Conservation (phyloP, 2,888 invertebrate species). For the Lithodes maja region DNA sequence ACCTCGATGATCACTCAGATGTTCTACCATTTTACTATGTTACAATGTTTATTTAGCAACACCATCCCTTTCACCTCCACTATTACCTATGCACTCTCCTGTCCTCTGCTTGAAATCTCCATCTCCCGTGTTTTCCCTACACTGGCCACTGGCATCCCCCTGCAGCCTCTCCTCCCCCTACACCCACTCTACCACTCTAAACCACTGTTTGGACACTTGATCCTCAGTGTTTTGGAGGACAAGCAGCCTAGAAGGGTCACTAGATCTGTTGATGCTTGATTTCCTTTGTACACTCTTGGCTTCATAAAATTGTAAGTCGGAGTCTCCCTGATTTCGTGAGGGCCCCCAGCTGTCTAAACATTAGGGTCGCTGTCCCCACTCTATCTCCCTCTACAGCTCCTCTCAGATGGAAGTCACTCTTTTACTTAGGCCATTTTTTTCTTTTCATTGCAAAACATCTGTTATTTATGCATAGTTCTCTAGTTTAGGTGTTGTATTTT, state of each 20-base stretch:
- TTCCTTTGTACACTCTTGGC: too few species aligned
- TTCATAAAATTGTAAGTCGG: conserved; percentile 43
- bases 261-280: too few species aligned
- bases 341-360: conserved; percentile 8
- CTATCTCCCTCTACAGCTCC: neutral
- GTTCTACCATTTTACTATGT: too few species aligned
- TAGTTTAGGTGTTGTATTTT: too few species aligned
- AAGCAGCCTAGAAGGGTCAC: too few species aligned
- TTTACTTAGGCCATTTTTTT: neutral
- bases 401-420: neutral
- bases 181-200: too few species aligned
- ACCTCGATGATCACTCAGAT: too few species aligned
- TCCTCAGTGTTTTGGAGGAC: too few species aligned
- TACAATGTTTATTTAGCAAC: too few species aligned
- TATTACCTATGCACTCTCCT: neutral
- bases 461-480: too few species aligned
- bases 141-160: neutral
- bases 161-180: conserved; percentile 20
- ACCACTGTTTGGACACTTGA: too few species aligned
- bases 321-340: conserved; percentile 37
- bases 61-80: neutral
- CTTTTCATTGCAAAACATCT: too few species aligned
- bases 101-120: neutral
- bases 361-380: neutral
- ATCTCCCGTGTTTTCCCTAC: neutral